Conservation (phyloP, 1,140 invertebrate genomes). For the Coboldia fuscipes region DNA sequence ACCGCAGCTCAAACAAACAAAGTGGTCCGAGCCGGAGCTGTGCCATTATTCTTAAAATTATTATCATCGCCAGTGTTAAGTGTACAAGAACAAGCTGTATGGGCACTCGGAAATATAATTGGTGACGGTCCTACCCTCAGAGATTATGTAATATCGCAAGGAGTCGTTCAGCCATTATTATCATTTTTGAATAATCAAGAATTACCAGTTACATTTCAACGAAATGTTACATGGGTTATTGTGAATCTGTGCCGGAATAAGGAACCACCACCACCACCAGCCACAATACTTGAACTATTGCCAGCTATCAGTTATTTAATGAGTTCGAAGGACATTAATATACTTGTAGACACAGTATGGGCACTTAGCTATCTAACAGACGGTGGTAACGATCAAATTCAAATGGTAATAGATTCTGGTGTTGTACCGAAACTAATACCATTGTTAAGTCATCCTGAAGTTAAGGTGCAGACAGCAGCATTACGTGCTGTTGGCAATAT, state of each 20-base stretch:
- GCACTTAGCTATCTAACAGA: conserved; percentile 97
- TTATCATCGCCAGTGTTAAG: conserved; percentile 84
- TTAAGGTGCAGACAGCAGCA: conserved; percentile 94
- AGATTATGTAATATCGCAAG: conserved; percentile 80
- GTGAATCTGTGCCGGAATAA: conserved; percentile 94
- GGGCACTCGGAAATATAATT: conserved; percentile 91
- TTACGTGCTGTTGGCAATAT: conserved; percentile 95
- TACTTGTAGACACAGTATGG: conserved; percentile 98
- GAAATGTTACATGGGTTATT: conserved; percentile 97
- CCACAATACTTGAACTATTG: conserved; percentile 80
- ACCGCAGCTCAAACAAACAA: conserved; percentile 85
- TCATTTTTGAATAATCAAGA: conserved; percentile 84
- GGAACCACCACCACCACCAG: conserved; percentile 69
- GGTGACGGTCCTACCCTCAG: conserved; percentile 78
- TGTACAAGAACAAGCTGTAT: conserved; percentile 97
- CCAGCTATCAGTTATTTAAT: conserved; percentile 88
- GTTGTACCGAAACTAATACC: conserved; percentile 90
- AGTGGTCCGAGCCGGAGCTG: conserved; percentile 79
- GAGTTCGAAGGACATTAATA: conserved; percentile 88
- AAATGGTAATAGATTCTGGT: conserved; percentile 93
- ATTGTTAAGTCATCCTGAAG: conserved; percentile 84
- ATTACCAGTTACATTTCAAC: conserved; percentile 77
- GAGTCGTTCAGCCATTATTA: conserved; percentile 71
- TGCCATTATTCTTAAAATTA: conserved; percentile 82
- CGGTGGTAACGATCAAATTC: conserved; percentile 96